These are phyloP conservation scores for Phyllotreta cruciferae DNA, from an alignment of 2,888 invertebrate genomes.

Conservation along the genomic window DNA sequence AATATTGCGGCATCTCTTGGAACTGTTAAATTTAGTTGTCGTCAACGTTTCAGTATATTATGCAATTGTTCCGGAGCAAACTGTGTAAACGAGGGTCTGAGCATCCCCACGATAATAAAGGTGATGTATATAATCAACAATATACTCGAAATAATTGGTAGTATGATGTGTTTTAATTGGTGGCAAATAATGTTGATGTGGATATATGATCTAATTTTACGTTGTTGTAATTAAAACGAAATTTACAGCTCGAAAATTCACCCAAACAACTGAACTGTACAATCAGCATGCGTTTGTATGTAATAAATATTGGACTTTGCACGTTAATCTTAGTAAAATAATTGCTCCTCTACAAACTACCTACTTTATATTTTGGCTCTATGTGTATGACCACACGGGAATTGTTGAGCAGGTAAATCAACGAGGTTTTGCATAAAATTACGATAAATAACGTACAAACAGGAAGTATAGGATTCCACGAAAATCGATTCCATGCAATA, in stretches of 20 bases:
- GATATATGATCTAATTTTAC: conserved; percentile 41
- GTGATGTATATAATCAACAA: conserved; percentile 26
- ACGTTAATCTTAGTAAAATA: conserved; percentile 37
- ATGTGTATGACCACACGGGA: conserved; percentile 21
- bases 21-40: conserved; percentile 19
- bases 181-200: conserved; percentile 39
- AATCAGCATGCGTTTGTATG: conserved; percentile 40
- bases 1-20: conserved; percentile 6
- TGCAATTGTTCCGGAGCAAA: conserved; percentile 14
- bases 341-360: conserved; percentile 17
- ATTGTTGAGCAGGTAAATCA: conserved; percentile 20
- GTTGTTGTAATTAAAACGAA: conserved; percentile 44
- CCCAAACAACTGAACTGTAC: conserved; percentile 40
- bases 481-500: not conserved
- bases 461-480: not conserved
- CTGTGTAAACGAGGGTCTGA: conserved; percentile 13
- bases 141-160: conserved; percentile 28
- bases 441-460: conserved; percentile 10
- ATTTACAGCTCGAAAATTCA: conserved; percentile 44
- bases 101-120: conserved; percentile 24
- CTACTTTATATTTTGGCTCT: conserved; percentile 9
- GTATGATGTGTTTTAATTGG: conserved; percentile 34
- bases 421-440: conserved; percentile 10
- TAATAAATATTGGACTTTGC: conserved; percentile 38
- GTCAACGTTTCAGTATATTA: conserved; percentile 14